phyloP scores from a whole-genome alignment of 2,888 invertebrate species.

The Andrena haemorrhoa region DNA sequence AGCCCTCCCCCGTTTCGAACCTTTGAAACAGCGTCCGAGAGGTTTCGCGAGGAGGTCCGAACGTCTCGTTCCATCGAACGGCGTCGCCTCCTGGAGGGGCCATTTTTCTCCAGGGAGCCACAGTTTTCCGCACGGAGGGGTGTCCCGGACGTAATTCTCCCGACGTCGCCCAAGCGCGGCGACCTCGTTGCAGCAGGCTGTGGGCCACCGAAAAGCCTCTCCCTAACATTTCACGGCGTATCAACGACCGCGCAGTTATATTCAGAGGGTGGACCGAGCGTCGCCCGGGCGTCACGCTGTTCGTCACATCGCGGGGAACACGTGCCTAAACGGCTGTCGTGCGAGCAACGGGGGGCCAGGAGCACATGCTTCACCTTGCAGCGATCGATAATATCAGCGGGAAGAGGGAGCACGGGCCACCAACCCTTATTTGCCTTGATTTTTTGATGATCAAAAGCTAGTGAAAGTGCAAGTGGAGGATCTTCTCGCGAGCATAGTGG shows the following conservation, averaged over 20 bases:
- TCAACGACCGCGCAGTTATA: constrained; percentile 63
- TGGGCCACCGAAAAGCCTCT: constrained; percentile 56
- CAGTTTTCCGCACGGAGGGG: background rate
- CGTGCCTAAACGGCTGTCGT: constrained; percentile 69
- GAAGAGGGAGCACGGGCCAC: constrained; percentile 4
- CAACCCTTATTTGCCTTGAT: constrained; percentile 17
- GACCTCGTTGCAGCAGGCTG: constrained; percentile 1
- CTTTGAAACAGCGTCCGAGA: background rate
- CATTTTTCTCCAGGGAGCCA: background rate
- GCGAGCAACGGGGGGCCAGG: constrained; percentile 32
- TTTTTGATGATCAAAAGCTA: background rate
- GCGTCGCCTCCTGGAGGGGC: too few relatives aligned
- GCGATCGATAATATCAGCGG: constrained; percentile 67
- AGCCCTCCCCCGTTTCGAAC: background rate
- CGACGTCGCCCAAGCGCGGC: background rate
- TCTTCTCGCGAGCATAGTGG: too few relatives aligned
- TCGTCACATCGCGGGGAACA: constrained; percentile 69
- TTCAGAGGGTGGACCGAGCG: constrained; percentile 41
- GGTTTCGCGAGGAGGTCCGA: background rate
- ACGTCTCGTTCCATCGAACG: background rate
- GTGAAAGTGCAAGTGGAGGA: background rate
- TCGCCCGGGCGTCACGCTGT: constrained; percentile 65
- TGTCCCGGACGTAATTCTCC: background rate
- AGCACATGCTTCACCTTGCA: constrained; percentile 27
- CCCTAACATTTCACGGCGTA: constrained; percentile 67